phyloP scores from a whole-genome alignment of 2,888 invertebrate genomes.

The Cordilura impudica region DNA sequence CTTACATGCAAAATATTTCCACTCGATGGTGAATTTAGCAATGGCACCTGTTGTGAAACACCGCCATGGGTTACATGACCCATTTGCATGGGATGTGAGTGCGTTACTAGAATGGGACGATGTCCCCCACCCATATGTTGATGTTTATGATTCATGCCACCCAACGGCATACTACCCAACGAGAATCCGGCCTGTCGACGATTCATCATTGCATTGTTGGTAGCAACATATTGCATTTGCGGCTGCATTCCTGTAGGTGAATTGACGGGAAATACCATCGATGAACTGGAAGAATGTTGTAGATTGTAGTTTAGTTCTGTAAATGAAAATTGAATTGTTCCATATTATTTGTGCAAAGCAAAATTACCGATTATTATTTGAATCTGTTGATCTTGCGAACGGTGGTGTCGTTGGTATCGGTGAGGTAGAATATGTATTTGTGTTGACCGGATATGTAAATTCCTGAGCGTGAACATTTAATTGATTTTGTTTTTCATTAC shows the following conservation, averaged over 20 bases:
- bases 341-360: constrained; percentile 66
- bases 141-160: constrained; percentile 61
- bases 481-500: constrained; percentile 79
- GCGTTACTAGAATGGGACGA: constrained; percentile 76
- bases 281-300: constrained; percentile 78
- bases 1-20: constrained; percentile 84
- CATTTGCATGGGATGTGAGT: constrained; percentile 75
- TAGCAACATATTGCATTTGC: constrained; percentile 74
- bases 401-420: constrained; percentile 58
- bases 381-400: constrained; percentile 69
- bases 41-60: constrained; percentile 72
- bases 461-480: constrained; percentile 94
- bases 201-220: constrained; percentile 71
- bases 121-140: constrained; percentile 68
- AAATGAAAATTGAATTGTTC: constrained; percentile 70
- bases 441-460: constrained; percentile 78
- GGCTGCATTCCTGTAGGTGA: constrained; percentile 81
- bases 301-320: constrained; percentile 78
- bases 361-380: constrained; percentile 72
- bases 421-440: constrained; percentile 81
- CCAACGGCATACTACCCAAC: constrained; percentile 71
- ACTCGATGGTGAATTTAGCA: constrained; percentile 83
- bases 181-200: constrained; percentile 77
- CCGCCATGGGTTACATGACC: constrained; percentile 68
- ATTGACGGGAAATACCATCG: constrained; percentile 77